Percentiles rank a stretch among this genome's conserved stretches.
These are phyloP conservation scores for Tachina lurida DNA, from an alignment of 2,888 invertebrate species.

Conservation along the genomic window DNA sequence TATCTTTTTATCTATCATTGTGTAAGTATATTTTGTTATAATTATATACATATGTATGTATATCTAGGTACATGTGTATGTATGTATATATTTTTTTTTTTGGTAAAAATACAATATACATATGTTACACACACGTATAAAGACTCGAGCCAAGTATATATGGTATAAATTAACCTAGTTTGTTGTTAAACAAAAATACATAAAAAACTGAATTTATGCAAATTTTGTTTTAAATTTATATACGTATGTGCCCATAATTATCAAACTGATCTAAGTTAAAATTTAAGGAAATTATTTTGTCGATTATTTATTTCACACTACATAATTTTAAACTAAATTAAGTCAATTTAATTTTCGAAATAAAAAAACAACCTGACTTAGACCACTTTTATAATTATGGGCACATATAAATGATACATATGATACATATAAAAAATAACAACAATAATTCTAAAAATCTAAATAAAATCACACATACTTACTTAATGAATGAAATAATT, in stretches of 20 bases:
- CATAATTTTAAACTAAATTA: too few relatives aligned
- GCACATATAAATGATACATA: not conserved
- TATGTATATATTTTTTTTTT: not conserved
- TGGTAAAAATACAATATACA: not conserved
- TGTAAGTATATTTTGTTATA: not conserved
- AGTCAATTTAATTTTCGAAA: too few relatives aligned
- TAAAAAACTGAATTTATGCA: slow-evolving; percentile 59
- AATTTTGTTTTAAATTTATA: slow-evolving; percentile 59
- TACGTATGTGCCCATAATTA: not conserved
- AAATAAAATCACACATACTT: slow-evolving; percentile 53
- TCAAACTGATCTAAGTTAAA: too few relatives aligned
- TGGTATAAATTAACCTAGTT: slow-evolving; percentile 69
- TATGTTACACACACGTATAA: not conserved
- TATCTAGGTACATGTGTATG: not conserved
- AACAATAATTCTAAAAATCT: not conserved
- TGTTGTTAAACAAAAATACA: slow-evolving; percentile 52
- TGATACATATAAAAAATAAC: slow-evolving; percentile 17
- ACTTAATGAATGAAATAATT: slow-evolving; percentile 64
- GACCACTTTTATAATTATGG: too few relatives aligned
- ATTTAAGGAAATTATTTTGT: too few relatives aligned
- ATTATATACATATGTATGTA: too few relatives aligned
- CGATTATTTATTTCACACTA: too few relatives aligned
- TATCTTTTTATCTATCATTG: slow-evolving; percentile 15
- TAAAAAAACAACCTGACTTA: too few relatives aligned
- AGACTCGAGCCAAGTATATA: slow-evolving; percentile 32